These are phyloP conservation scores for Heliconius ethilla DNA, from an alignment of 2,888 invertebrate species.

Conservation along the genomic window DNA sequence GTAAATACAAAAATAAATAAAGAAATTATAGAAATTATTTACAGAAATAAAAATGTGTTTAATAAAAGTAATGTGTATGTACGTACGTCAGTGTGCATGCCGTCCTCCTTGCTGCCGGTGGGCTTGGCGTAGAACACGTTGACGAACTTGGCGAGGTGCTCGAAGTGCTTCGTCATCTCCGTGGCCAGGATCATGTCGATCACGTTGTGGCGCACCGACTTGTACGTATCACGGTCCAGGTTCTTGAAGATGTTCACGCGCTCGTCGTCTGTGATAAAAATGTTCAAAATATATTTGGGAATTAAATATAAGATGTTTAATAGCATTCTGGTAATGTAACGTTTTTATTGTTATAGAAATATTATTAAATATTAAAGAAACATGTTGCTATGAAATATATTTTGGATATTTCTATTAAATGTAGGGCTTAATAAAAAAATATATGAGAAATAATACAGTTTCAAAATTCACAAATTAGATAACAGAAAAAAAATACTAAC, in stretches of 20 bases:
- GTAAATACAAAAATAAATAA: too few relatives aligned
- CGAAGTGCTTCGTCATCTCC: constrained; percentile 99
- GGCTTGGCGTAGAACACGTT: constrained; percentile 91
- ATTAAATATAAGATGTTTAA: too few relatives aligned
- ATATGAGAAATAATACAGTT: not conserved
- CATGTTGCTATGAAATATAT: too few relatives aligned
- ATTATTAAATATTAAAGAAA: too few relatives aligned
- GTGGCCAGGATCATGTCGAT: constrained; percentile 99
- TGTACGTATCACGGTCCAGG: constrained; percentile 93
- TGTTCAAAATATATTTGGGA: too few relatives aligned
- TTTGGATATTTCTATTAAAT: too few relatives aligned
- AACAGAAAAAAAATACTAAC: constrained; percentile 67
- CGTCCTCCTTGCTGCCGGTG: constrained; percentile 76
- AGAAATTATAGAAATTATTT: too few relatives aligned
- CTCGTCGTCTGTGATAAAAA: constrained; percentile 86
- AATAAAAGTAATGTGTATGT: too few relatives aligned
- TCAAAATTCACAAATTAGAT: not conserved
- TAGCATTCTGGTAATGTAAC: too few relatives aligned
- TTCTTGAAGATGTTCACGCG: constrained; percentile 97
- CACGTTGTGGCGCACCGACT: constrained; percentile 92
- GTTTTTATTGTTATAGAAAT: too few relatives aligned
- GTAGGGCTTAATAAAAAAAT: not conserved
- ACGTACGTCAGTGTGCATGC: constrained; percentile 74
- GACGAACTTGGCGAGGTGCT: constrained; percentile 98
- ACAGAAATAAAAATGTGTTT: too few relatives aligned